Evolutionary conservation across 2,113 vertebrate species (phyloP), one percentile per base, ranked within the genome.

Genomic region (Erythrolamprus reginae): DNA sequence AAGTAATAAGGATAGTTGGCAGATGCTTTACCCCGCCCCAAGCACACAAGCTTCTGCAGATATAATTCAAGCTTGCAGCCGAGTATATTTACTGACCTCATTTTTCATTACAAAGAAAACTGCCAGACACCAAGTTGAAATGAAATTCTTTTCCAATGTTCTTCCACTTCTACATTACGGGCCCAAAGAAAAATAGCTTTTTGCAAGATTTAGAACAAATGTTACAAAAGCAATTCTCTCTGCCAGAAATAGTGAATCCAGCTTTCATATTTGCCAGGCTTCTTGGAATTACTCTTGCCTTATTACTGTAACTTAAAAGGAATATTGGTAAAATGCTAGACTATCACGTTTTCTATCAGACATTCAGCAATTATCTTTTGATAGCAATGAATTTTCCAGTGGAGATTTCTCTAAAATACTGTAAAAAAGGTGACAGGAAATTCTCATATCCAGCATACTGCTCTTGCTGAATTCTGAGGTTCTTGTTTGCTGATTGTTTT

Each of bases 81-180:
- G n/a, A 58, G 53, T 83, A n/a, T 83, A 53, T 88, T 91, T 91
- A 83, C 86, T 83, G 86, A 83, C 86, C 90, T 82, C 70, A 88
- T 91, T 91, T 91, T 91, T 91, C 90, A 88, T 82, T 53, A 51
- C 45, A 77, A 77, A 82, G 52, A 82, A 23, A 56, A 56, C 65
- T 88, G 52, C 90, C 86, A 91, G 86, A 83, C n/a, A 61, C 51
- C 85, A 83, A 83, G 10, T 83, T 83, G 65, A 82, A 88, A 91
- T 51, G 47, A 53, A 91, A 47, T 47, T 88, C 10, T 82, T 82
- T 53, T n/a, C 83, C n/a, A 90, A 8, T 3, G 50, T 50, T 56
- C 45, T 84, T 89, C 89, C 26, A 58, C 48, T 28, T 45, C 89
- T 42, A 28, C 21, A 33, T 53, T 12, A 58, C 4, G 17, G 26